phyloP scores from a whole-genome alignment of 2,888 invertebrate species.

The Aphodius sticticus region DNA sequence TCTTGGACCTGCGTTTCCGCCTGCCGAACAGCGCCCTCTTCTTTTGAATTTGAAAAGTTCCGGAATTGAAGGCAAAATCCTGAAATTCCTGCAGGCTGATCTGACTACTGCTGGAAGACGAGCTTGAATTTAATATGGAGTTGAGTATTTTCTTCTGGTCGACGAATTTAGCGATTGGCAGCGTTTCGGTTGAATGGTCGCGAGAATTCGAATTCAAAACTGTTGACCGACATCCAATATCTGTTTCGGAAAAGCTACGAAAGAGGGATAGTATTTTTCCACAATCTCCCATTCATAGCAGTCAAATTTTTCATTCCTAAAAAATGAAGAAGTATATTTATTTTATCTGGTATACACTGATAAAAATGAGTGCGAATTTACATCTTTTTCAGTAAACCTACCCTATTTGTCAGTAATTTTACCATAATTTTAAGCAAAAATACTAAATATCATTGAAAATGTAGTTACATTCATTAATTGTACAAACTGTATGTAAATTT shows the following conservation, averaged over 20 bases:
- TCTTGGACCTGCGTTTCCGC: not conserved
- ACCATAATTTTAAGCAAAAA: too few species aligned
- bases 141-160: not conserved
- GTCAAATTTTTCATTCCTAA: not conserved
- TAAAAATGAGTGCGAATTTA: too few species aligned
- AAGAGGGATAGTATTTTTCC: not conserved
- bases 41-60: not conserved
- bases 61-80: not conserved
- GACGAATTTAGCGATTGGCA: not conserved
- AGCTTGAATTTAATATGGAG: not conserved
- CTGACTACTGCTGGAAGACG: not conserved
- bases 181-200: not conserved
- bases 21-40: not conserved
- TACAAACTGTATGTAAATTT: too few species aligned
- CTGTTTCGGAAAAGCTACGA: not conserved
- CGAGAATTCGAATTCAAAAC: not conserved
- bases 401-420: too few species aligned
- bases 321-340: not conserved
- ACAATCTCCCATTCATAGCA: not conserved
- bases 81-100: not conserved
- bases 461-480: too few species aligned
- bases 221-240: not conserved
- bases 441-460: too few species aligned
- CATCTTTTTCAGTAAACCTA: too few species aligned
- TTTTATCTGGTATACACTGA: too few species aligned